Evolutionary conservation across 2,888 invertebrate genomes (phyloP), one percentile per base, ranked within the genome.

Genomic region (Polydrusus tereticollis): DNA sequence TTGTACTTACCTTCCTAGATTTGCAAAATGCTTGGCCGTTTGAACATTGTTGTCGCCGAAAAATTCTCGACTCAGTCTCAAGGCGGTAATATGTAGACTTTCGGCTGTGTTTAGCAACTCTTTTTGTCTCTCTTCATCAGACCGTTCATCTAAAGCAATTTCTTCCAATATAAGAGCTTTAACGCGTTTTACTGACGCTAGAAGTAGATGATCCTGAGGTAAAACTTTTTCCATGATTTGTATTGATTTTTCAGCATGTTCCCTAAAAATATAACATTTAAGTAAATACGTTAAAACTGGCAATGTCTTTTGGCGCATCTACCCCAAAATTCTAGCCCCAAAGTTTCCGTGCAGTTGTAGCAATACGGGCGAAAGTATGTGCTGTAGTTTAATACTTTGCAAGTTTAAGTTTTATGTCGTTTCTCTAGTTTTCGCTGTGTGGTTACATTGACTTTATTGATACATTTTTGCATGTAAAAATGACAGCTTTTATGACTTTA

Each of bases 21-120:
- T 98, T 10, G 97, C 97, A 86, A 97, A 98, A 85, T 97, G 96
- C 83, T 97, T 97, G 62, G 97, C 97, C 0, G 97, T 97, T 87
- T 97, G 96, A 38, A 97, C 95, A 86, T 97, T 97, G 83, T 92
- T 91, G 86, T 97, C 96, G 0, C 98, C 97, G 84, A 97, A 97
- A 0, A 94, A 92, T 83, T 91, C 89, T 85, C 91, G 90, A 12
- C 95, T 92, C 45, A 96, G 87, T 62, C 90, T 88, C 58, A 98
- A 87, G 3, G 97, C 96, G 65, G 92, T 92, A 78, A 93, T 89
- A 86, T 98, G 97, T 36, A 97, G 87, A 43, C 90, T 88, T 84
- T 97, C 95, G 0, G 97, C 94, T 85, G 95, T 93, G 38, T 88
- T 86, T 43, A 97, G 87, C 68, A 94, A 87, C 50, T 88, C 88